Conservation (phyloP, 2,113 vertebrate genomes). For the Rhabdornis inornatus region DNA sequence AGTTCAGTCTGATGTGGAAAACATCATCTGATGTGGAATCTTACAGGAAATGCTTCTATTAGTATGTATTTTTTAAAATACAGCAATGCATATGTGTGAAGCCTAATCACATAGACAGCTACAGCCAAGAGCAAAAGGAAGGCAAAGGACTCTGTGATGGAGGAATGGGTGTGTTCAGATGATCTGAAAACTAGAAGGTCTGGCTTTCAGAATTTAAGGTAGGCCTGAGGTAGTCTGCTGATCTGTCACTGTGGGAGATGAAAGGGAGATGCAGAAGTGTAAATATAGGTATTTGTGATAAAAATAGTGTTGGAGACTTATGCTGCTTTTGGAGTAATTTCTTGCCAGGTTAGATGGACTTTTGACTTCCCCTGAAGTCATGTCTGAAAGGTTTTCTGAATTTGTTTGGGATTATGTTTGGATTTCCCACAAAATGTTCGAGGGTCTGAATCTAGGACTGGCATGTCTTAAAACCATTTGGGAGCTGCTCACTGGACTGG, state of each 20-base stretch:
- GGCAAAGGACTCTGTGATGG: neutral
- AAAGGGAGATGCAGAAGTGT: neutral
- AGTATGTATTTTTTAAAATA: neutral
- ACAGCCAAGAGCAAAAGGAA: neutral
- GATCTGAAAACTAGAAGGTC: neutral
- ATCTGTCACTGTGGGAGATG: neutral
- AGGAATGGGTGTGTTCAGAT: neutral
- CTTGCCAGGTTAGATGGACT: neutral
- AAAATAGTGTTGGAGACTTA: neutral
- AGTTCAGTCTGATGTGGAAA: neutral
- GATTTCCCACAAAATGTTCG: neutral
- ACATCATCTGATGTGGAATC: no score
- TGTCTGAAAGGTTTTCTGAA: neutral
- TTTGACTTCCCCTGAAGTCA: neutral
- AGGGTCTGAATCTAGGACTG: neutral
- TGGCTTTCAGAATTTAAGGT: neutral
- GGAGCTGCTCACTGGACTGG: conserved; percentile 11
- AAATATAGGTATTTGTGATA: neutral
- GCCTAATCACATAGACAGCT: neutral
- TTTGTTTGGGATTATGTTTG: neutral
- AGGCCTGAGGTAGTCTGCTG: neutral
- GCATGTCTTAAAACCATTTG: neutral
- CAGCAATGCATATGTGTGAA: neutral
- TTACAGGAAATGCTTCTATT: neutral
- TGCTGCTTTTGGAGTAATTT: neutral